Evolutionary conservation across 2,113 vertebrate genomes (phyloP).

Genomic region (Apteryx mantelli): DNA sequence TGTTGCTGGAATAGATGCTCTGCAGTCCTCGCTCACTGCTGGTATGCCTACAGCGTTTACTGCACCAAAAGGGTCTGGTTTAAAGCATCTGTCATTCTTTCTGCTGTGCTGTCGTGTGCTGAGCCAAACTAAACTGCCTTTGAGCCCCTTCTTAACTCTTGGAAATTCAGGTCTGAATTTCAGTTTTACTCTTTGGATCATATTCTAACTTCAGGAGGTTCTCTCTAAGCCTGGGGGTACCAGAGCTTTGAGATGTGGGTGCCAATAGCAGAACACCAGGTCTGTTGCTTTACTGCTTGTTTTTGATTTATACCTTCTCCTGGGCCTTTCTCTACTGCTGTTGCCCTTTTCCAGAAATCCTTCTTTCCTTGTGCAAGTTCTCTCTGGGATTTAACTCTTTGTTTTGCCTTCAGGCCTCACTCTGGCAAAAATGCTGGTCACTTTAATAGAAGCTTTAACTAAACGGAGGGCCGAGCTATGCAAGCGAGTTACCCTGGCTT

Average conservation of each 20-base stretch:
- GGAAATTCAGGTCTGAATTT: background rate
- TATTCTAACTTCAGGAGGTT: background rate
- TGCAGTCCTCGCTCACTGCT: background rate
- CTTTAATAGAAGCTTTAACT: background rate
- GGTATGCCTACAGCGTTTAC: background rate
- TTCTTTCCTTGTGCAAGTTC: background rate
- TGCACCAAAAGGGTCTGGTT: background rate
- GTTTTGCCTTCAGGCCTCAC: background rate
- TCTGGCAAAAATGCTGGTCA: background rate
- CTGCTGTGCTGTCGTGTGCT: fast-evolving
- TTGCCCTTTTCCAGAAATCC: background rate
- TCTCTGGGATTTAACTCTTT: background rate
- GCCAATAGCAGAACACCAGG: background rate
- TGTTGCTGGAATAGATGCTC: fast-evolving
- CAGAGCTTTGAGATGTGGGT: background rate
- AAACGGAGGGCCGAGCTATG: background rate
- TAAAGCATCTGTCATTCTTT: background rate
- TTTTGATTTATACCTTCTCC: background rate
- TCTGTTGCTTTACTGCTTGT: background rate
- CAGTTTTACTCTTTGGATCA: background rate
- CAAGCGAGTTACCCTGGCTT: background rate
- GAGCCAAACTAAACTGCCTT: background rate
- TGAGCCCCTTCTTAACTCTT: background rate
- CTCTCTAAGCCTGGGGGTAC: background rate
- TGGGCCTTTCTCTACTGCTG: background rate